Conservation (phyloP, 2,797 vertebrate genomes). For the Spinus olivaceus region DNA sequence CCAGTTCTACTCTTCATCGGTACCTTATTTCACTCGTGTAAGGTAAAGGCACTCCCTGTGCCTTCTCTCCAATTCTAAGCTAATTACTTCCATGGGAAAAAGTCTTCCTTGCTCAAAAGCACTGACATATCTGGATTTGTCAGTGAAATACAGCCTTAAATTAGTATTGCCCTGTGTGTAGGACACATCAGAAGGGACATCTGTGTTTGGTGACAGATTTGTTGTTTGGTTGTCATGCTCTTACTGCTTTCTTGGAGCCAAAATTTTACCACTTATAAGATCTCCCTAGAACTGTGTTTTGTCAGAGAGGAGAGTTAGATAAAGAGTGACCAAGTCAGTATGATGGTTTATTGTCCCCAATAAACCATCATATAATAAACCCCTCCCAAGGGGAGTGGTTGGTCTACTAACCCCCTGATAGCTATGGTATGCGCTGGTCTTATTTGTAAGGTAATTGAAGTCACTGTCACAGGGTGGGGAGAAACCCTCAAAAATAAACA, state of each 20-base stretch:
- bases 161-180: not conserved
- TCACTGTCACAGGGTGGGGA: accelerated
- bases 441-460: not conserved
- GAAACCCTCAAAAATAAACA: not conserved
- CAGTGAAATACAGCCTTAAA: not conserved
- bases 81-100: not conserved
- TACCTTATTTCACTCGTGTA: not conserved
- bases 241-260: not conserved
- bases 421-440: not conserved
- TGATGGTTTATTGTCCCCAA: not conserved
- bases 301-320: not conserved
- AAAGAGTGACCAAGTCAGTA: not conserved
- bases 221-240: not conserved
- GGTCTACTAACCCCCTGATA: not conserved
- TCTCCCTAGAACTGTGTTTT: not conserved
- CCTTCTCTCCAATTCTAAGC: not conserved
- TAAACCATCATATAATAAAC: not conserved
- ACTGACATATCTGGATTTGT: not conserved
- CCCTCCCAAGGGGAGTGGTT: not conserved
- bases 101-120: not conserved
- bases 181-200: not conserved
- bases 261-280: not conserved
- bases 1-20: not conserved
- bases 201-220: not conserved
- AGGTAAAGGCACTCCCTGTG: not conserved